phyloP scores from a whole-genome alignment of 2,888 invertebrate species.

The Lymantria dispar region DNA sequence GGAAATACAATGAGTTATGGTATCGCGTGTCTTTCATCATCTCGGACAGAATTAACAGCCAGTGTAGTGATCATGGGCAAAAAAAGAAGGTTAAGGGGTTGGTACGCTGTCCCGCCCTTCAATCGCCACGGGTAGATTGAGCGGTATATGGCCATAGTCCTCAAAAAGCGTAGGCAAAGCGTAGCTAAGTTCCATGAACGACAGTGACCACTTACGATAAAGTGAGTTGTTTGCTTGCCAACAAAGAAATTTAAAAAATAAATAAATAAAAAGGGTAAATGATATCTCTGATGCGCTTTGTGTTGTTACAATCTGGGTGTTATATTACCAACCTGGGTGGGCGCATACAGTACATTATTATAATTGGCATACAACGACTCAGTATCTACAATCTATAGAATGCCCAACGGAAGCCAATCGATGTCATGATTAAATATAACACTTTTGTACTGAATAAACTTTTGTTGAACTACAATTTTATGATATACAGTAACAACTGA shows the following conservation, averaged over 20 bases:
- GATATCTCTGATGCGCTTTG: conserved; percentile 9
- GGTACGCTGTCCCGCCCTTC: too few relatives aligned
- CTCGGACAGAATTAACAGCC: too few relatives aligned
- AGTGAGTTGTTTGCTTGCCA: too few relatives aligned
- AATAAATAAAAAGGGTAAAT: background rate
- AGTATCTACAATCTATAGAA: conserved; percentile 52
- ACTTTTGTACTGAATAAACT: conserved; percentile 18
- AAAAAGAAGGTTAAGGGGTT: too few relatives aligned
- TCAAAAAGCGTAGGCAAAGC: too few relatives aligned
- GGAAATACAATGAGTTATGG: too few relatives aligned
- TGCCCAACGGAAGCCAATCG: conserved; percentile 48
- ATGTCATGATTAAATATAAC: conserved; percentile 42
- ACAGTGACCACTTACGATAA: too few relatives aligned
- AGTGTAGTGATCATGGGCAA: too few relatives aligned
- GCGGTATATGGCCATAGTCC: too few relatives aligned
- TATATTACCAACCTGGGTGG: conserved; percentile 71
- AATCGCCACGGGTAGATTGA: too few relatives aligned
- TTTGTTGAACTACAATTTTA: conserved; percentile 5
- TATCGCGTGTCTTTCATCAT: too few relatives aligned
- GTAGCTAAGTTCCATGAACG: too few relatives aligned
- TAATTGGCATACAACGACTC: conserved; percentile 54
- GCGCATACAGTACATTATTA: conserved; percentile 49
- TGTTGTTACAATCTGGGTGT: conserved; percentile 63
- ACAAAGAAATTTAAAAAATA: background rate
- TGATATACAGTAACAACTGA: background rate